A percentile compares a stretch with the other conserved stretches of the same genome.
phyloP scores from a whole-genome alignment of 2,888 invertebrate genomes.

The Epinotia brunnichana region DNA sequence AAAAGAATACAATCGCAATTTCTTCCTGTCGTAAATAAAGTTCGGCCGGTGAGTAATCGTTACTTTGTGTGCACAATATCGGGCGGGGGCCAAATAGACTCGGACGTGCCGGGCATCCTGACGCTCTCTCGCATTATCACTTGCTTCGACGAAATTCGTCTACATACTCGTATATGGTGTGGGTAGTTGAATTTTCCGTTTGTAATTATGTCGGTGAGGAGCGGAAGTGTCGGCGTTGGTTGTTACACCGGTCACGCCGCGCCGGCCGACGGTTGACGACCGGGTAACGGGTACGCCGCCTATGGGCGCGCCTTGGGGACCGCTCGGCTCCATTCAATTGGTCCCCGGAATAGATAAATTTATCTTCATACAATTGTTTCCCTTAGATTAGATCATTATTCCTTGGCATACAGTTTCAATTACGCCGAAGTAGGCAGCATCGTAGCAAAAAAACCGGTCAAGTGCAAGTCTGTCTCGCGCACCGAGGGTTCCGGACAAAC shows the following conservation, averaged over 20 bases:
- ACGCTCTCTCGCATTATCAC: conserved; percentile 53
- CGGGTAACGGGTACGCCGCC: conserved; percentile 72
- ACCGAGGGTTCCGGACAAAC: no score
- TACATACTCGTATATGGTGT: conserved; percentile 68
- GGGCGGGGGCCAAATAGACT: conserved; percentile 76
- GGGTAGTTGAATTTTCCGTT: conserved; percentile 76
- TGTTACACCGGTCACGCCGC: conserved; percentile 76
- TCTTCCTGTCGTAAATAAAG: conserved; percentile 82
- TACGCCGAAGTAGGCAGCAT: background rate
- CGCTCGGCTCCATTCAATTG: conserved; percentile 60
- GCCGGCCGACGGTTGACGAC: conserved; percentile 70
- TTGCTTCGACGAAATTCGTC: conserved; percentile 70
- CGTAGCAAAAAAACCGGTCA: no score
- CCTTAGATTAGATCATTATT: background rate
- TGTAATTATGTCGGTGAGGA: conserved; percentile 76
- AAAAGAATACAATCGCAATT: conserved; percentile 80
- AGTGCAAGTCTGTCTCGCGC: no score
- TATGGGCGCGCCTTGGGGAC: conserved; percentile 73
- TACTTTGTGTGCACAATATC: conserved; percentile 80
- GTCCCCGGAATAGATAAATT: conserved; percentile 20
- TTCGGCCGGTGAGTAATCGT: conserved; percentile 78
- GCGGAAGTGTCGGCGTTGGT: conserved; percentile 76
- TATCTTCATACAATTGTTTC: conserved; percentile 3
- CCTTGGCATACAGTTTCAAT: background rate
- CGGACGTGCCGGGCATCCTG: conserved; percentile 74